These are phyloP conservation scores for Dione vanillae DNA, from an alignment of 2,888 invertebrate species.

Conservation along the genomic window DNA sequence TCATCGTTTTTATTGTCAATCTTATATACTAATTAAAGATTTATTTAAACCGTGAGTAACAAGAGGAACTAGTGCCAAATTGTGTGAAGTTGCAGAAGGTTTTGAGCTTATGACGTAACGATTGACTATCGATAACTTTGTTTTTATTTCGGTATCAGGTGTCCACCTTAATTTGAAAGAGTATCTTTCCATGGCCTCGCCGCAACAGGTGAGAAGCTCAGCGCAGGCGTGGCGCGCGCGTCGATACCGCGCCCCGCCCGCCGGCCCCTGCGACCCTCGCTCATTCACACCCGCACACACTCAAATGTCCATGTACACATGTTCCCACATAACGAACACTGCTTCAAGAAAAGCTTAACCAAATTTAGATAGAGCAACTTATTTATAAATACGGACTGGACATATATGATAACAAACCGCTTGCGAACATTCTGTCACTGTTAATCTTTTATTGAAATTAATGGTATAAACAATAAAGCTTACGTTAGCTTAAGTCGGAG, in stretches of 20 bases:
- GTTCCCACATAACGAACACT: constrained; percentile 38
- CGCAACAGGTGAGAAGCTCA: constrained; percentile 78
- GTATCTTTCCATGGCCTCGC: constrained; percentile 80
- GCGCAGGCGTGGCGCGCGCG: constrained; percentile 79
- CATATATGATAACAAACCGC: constrained; percentile 24
- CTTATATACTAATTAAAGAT: not conserved
- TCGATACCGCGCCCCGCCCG: constrained; percentile 73
- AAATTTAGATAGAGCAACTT: constrained; percentile 20
- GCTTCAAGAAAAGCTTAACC: constrained; percentile 31
- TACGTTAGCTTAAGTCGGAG: constrained; percentile 17
- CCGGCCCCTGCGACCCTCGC: constrained; percentile 58
- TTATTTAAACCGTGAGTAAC: not conserved
- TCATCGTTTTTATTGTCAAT: no score
- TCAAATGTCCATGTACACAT: constrained; percentile 49
- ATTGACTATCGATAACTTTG: constrained; percentile 44
- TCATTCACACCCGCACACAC: constrained; percentile 78
- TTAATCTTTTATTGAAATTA: not conserved
- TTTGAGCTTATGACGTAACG: constrained; percentile 28
- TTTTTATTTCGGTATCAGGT: constrained; percentile 77
- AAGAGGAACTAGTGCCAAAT: not conserved
- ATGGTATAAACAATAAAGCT: not conserved
- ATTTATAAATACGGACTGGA: constrained; percentile 43
- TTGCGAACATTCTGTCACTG: not conserved
- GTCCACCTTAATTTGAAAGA: constrained; percentile 79
- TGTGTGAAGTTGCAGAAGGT: not conserved